A percentile compares a stretch with the other conserved stretches of the same genome.
Conservation (phyloP, 1,140 invertebrate species). For the Listronotus oregonensis region DNA sequence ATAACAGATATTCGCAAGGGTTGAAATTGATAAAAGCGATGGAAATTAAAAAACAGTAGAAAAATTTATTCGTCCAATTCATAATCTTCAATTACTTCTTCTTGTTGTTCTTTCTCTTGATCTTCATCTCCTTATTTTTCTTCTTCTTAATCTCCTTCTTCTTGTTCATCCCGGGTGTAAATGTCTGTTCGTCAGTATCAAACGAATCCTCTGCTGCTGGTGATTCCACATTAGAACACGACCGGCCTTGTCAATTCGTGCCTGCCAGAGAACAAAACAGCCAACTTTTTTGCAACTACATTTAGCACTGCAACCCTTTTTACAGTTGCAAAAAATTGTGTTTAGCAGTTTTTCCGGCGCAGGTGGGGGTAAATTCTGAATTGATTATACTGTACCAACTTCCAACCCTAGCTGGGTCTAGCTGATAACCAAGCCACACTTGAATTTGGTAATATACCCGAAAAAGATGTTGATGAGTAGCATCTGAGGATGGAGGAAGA, state of each 20-base stretch:
- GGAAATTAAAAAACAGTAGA: too few relatives aligned
- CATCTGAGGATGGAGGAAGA: too few relatives aligned
- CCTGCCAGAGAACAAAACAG: neutral
- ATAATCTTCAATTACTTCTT: too few relatives aligned
- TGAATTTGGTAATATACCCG: slow-evolving; percentile 5
- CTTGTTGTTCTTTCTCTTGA: too few relatives aligned
- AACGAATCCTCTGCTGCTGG: neutral
- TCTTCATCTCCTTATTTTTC: too few relatives aligned
- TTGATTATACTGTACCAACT: slow-evolving; percentile 41
- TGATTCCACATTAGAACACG: neutral
- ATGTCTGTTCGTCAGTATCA: neutral
- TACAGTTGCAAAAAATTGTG: slow-evolving; percentile 34
- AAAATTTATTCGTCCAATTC: too few relatives aligned
- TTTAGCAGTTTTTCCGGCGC: slow-evolving; percentile 46
- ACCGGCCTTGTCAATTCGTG: slow-evolving; percentile 3
- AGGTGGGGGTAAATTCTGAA: slow-evolving; percentile 44
- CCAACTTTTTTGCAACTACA: slow-evolving; percentile 12
- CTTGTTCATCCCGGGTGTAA: too few relatives aligned
- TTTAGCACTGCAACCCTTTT: slow-evolving; percentile 19
- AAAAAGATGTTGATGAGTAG: too few relatives aligned
- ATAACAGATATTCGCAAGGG: too few relatives aligned
- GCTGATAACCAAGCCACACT: slow-evolving; percentile 32
- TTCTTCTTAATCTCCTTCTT: too few relatives aligned
- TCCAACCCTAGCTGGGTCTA: slow-evolving; percentile 38
- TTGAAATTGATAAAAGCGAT: too few relatives aligned